These are phyloP conservation scores for Fabriciana adippe DNA, from an alignment of 2,888 invertebrate genomes.

Conservation along the genomic window DNA sequence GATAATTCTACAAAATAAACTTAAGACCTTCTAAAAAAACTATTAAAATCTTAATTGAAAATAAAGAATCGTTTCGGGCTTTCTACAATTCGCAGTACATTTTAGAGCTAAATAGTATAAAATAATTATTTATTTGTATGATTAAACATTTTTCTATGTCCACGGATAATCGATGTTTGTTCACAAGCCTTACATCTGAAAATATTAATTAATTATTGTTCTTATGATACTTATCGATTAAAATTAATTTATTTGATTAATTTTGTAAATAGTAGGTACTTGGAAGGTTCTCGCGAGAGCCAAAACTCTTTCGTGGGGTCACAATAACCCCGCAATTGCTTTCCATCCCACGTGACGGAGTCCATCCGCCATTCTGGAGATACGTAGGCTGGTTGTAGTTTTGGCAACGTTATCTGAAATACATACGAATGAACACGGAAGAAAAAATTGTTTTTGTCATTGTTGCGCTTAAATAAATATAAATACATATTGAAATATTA, in stretches of 20 bases:
- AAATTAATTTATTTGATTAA: too few species aligned
- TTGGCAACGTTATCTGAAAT: conserved; percentile 46
- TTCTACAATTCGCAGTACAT: too few species aligned
- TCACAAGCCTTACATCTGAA: conserved; percentile 23
- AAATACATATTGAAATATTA: neutral
- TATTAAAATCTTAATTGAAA: conserved; percentile 19
- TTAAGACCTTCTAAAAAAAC: conserved; percentile 29
- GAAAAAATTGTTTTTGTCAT: too few species aligned
- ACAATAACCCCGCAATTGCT: conserved; percentile 50
- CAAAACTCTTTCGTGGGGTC: conserved; percentile 52
- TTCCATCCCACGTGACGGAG: conserved; percentile 54
- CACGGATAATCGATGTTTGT: neutral
- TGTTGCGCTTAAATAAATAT: too few species aligned
- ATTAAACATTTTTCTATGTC: neutral
- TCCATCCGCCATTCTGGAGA: conserved; percentile 65
- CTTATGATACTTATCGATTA: too few species aligned
- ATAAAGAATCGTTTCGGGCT: too few species aligned
- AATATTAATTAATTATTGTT: neutral
- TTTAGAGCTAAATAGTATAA: too few species aligned
- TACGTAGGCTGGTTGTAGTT: conserved; percentile 46
- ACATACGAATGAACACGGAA: neutral
- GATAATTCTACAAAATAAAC: conserved; percentile 11
- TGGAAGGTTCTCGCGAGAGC: conserved; percentile 36
- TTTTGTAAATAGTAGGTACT: conserved; percentile 25
- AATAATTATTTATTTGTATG: too few species aligned